phyloP scores from a whole-genome alignment of 92 coral and sea anemone species.

The Parazoanthus swiftii region DNA sequence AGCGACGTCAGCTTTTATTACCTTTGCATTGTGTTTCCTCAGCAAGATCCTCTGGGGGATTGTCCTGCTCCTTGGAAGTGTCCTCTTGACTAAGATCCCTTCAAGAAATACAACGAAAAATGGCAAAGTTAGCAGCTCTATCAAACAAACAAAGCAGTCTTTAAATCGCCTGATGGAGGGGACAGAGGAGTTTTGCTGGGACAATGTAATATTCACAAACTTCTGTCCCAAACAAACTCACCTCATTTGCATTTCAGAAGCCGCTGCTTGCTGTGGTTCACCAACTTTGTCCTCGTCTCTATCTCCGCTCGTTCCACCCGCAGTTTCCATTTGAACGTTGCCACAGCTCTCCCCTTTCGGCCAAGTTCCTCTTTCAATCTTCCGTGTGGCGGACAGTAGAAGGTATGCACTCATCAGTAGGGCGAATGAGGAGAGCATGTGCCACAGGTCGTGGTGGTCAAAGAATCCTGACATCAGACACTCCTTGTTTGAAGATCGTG shows the following conservation, averaged over 20 bases:
- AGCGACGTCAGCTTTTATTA: too few relatives aligned
- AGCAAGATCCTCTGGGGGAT: too few relatives aligned
- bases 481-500: slow-evolving; percentile 73
- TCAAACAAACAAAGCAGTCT: too few relatives aligned
- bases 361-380: slow-evolving; percentile 64
- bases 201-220: too few relatives aligned
- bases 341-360: slow-evolving; percentile 38
- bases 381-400: slow-evolving; percentile 68
- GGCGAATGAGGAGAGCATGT: slow-evolving; percentile 91
- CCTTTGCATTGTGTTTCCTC: too few relatives aligned
- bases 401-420: slow-evolving; percentile 79
- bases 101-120: too few relatives aligned
- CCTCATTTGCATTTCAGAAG: neutral
- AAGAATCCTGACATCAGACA: slow-evolving; percentile 86
- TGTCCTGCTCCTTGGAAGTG: too few relatives aligned
- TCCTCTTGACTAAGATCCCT: too few relatives aligned
- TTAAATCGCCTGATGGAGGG: too few relatives aligned
- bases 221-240: neutral
- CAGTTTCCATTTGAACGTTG: neutral
- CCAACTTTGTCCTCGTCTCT: neutral
- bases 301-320: neutral
- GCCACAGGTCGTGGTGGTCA: slow-evolving; percentile 96
- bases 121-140: too few relatives aligned
- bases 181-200: too few relatives aligned
- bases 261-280: neutral